A percentile compares a stretch with the other conserved stretches of the same genome.
These are phyloP conservation scores for Caenorhabditis zanzibari DNA, from an alignment of 2,888 invertebrate species.

Conservation along the genomic window DNA sequence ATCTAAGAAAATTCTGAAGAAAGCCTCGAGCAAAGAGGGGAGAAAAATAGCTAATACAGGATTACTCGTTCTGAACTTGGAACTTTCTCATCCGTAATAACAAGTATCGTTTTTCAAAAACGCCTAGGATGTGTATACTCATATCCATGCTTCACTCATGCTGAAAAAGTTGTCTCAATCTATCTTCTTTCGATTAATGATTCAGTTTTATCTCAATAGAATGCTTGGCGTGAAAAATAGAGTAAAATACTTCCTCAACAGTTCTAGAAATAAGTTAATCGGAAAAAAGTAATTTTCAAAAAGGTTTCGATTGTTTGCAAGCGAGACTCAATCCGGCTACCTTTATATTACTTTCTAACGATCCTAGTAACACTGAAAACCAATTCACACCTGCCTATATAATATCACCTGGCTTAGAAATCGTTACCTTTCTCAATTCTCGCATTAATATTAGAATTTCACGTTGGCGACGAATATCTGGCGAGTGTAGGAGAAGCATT, in stretches of 20 bases:
- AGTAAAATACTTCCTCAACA: background rate
- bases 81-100: constrained; percentile 39
- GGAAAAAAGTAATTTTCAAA: background rate
- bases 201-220: constrained; percentile 54
- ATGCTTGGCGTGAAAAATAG: background rate
- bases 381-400: constrained; percentile 19
- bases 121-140: constrained; percentile 16
- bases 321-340: background rate
- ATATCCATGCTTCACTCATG: constrained; percentile 52
- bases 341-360: constrained; percentile 1
- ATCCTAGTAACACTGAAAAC: background rate
- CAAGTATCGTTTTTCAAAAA: constrained; percentile 48
- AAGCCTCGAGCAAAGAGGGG: constrained; percentile 14
- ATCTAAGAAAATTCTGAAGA: constrained; percentile 10
- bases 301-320: constrained; percentile 14
- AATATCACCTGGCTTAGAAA: constrained; percentile 44
- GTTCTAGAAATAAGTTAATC: background rate
- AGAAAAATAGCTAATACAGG: background rate
- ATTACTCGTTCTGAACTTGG: constrained; percentile 38
- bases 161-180: constrained; percentile 58
- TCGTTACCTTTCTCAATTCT: constrained; percentile 34
- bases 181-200: constrained; percentile 57
- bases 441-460: constrained; percentile 23
- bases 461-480: constrained; percentile 49
- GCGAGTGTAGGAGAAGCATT: constrained; percentile 32